Evolutionary conservation across 2,113 vertebrate species (phyloP), one percentile per base, ranked within the genome.

Genomic region (Pteronura brasiliensis): DNA sequence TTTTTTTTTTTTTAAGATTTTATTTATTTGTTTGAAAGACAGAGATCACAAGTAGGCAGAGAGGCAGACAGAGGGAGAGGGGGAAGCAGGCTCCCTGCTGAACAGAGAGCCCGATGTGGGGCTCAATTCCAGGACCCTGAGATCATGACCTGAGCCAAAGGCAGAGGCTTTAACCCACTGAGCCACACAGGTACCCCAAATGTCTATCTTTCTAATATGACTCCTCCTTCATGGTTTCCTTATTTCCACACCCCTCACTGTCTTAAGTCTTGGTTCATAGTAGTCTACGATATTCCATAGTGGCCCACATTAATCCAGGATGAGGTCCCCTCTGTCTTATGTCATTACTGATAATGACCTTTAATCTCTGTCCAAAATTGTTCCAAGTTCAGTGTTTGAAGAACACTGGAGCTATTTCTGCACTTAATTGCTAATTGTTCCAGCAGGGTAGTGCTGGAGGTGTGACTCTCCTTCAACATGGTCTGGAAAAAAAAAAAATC

Each of bases 361-460:
- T 17, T 1, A 8, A 44, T 17, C 77, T 85, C 47, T 31, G n/a
- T 18, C 55, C 5, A 8, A 49, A 52, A 12, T 21, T 21, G 25
- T 8, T 83, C 63, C 13, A 7, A 83, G 63, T 21, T 44, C 63
- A 8, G 44, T 23, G 55, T 88, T 57, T 21, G 23, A 61, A 39
- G 76, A 7, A 13, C 83, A 72, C 47, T 18, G 6, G 20, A 55
- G 83, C 34, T 83, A 74, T 89, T 86, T 97, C 67, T 69, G 67
- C 39, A 57, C 69, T 90, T 79, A 47, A 67, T 69, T 92, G 87
- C 90, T 96, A 82, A 93, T 86, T 83, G 92, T 23, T 79, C 52
- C 57, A 85, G 47, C 36, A 47, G 67, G 42, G 39, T 49, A 20
- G 29, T 9, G 7, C 65, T 18, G 13, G 31, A 65, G 4, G 86